Conservation (phyloP, 2,113 vertebrate species). For the Genyomyrus donnyi region DNA sequence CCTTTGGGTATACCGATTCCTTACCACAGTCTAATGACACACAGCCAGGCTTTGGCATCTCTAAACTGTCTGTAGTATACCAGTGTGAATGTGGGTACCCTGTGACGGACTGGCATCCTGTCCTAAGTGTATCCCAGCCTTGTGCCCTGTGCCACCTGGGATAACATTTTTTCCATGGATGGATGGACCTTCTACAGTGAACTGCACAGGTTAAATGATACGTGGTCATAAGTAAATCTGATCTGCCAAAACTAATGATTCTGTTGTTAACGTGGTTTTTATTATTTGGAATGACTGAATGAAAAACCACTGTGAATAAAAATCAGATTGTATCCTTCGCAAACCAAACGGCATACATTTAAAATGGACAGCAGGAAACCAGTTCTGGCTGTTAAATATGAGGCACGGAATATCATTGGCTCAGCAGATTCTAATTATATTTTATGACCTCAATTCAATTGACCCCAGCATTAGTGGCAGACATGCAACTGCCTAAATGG, state of each 20-base stretch:
- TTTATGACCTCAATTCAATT: neutral
- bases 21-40: neutral
- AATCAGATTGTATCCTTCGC: neutral
- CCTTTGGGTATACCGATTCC: neutral
- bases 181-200: neutral
- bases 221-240: neutral
- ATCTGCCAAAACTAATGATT: neutral
- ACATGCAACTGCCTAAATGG: neutral
- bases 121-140: neutral
- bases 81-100: neutral
- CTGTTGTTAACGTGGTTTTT: neutral
- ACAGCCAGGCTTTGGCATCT: neutral
- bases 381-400: neutral
- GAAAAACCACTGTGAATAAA: neutral
- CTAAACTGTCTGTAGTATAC: neutral
- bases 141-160: neutral
- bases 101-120: neutral
- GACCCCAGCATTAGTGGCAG: neutral
- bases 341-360: neutral
- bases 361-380: neutral
- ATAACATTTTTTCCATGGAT: neutral
- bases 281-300: neutral
- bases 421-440: conserved; percentile 1
- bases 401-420: neutral
- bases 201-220: neutral